phyloP scores from a whole-genome alignment of 2,797 vertebrate species.

The Chrysolophus pictus region DNA sequence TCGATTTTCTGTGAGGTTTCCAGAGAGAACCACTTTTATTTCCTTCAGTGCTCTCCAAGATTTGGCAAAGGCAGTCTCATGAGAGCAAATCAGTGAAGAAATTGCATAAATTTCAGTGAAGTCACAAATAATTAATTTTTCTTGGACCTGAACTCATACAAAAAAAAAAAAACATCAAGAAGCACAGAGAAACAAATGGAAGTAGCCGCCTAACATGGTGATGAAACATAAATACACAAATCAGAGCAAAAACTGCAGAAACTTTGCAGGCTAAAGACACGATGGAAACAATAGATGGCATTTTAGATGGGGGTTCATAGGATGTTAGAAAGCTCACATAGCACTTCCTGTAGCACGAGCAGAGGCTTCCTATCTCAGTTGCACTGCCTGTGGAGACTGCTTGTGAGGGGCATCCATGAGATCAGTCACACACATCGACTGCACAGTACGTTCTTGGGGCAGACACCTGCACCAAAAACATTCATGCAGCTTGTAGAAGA shows the following conservation, averaged over 20 bases:
- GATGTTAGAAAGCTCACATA: background rate
- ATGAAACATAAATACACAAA: background rate
- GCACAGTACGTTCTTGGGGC: background rate
- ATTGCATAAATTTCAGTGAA: background rate
- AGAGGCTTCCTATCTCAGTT: background rate
- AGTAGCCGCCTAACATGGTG: background rate
- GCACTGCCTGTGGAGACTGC: background rate
- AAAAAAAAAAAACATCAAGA: background rate
- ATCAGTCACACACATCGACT: accelerated
- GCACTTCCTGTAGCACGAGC: background rate
- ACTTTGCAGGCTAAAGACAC: background rate
- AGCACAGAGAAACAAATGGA: background rate
- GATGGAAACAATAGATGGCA: background rate
- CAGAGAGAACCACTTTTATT: constrained; percentile 5
- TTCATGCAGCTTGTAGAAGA: background rate
- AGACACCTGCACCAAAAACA: background rate
- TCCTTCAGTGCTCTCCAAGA: background rate
- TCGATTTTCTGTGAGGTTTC: constrained; percentile 33
- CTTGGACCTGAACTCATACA: background rate
- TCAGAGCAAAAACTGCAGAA: background rate
- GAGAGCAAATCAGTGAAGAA: background rate
- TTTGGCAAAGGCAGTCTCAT: background rate
- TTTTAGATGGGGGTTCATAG: background rate
- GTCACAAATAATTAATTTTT: background rate
- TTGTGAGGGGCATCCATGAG: too few species aligned